These are phyloP conservation scores for Macrostomum cliftonense DNA, from an alignment of 2,888 invertebrate species.

Conservation along the genomic window DNA sequence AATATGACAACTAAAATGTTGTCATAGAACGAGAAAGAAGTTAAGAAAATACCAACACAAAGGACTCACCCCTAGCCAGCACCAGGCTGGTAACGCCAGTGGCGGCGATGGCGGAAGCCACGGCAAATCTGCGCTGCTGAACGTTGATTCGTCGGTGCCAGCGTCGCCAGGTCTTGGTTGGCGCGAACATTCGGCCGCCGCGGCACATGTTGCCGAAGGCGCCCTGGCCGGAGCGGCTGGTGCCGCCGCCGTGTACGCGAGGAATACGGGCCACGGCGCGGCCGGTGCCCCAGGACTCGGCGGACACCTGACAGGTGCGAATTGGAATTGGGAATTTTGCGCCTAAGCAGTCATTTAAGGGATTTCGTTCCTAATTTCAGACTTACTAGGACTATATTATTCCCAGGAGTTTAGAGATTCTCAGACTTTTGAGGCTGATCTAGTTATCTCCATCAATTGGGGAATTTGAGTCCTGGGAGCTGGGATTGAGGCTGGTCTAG, in stretches of 20 bases:
- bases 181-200: slow-evolving; percentile 98
- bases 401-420: too few species aligned
- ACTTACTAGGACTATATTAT: too few species aligned
- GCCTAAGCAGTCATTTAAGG: too few species aligned
- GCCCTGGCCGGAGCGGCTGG: slow-evolving; percentile 97
- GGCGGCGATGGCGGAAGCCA: slow-evolving; percentile 89
- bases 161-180: slow-evolving; percentile 85
- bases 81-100: slow-evolving; percentile 87
- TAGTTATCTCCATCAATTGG: too few species aligned
- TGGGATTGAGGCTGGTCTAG: too few species aligned
- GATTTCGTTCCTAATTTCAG: too few species aligned
- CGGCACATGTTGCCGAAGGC: slow-evolving; percentile 99
- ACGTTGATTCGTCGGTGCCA: slow-evolving; percentile 94
- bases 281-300: slow-evolving; percentile 99
- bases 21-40: too few species aligned
- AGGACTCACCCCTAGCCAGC: slow-evolving; percentile 59
- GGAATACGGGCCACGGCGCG: slow-evolving; percentile 99
- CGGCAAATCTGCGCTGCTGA: slow-evolving; percentile 82
- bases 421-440: too few species aligned
- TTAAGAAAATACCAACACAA: too few species aligned
- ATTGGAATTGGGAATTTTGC: too few species aligned
- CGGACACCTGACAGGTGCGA: slow-evolving; percentile 69
- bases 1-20: too few species aligned
- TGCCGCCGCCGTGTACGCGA: slow-evolving; percentile 97
- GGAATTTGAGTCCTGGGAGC: too few species aligned